Evolutionary conservation across 2,888 invertebrate species (phyloP), one percentile per base, ranked within the genome.

Genomic region (Philaethria dido): DNA sequence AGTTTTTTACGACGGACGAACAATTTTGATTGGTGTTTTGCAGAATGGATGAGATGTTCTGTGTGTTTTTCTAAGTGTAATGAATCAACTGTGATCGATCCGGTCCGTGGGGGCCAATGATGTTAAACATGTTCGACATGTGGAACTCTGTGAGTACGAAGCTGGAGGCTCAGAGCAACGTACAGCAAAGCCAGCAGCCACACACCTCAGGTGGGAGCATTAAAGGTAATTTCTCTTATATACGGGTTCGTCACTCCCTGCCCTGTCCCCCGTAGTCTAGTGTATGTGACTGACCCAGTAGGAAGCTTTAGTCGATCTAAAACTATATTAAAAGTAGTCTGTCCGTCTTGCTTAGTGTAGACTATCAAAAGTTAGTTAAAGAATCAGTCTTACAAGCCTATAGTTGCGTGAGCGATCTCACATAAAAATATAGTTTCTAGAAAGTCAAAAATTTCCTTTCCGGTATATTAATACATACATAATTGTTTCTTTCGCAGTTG

Each of bases 151-250:
- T 96, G 83, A 95, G 94, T 91, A 94, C 95, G 77, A 96, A 96
- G 92, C 86, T 96, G 94, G 95, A 96, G 87, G 89, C 93, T 74
- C 94, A 95, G 85, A 94, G 93, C 80, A 94, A 94, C 82, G 90
- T 94, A 72, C 94, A 94, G 81, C 93, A 93, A 77, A 93, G 88
- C 75, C 96, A 96, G 84, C 96, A 96, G 83, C 96, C 96, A 70
- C 96, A 96, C 89, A 96, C 96, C 67, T 96, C 96, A 85, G 96
- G 95, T 89, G 96, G 96, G 92, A 96, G 96, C 86, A 96, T 96
- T 91, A 96, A 96, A 96, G 96, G 96, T 96, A 95, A 93, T 87
- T 87, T 84, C 79, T 80, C 77, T 81, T 85, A 82, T 83, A 81
- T 81, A 81, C 81, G 72, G 69, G 62, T 61, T 52, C 68, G 69